Percentiles rank a stretch among this genome's conserved stretches.
Conservation (phyloP, 2,797 vertebrate species). For the Onychomys leucogaster region DNA sequence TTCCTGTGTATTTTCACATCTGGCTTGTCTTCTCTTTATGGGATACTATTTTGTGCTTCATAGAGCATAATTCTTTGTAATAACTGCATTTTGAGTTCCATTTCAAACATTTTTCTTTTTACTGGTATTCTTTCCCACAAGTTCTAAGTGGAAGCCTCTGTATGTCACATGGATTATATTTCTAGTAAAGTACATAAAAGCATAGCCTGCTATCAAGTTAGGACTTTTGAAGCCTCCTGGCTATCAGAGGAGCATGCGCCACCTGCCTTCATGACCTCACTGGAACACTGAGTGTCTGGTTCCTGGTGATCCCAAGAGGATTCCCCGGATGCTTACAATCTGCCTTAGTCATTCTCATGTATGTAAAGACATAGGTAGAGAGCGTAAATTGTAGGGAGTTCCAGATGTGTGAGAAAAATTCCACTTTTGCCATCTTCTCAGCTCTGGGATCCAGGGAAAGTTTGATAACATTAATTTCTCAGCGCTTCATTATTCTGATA, state of each 20-base stretch:
- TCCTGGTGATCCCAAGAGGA: background rate
- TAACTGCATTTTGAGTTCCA: background rate
- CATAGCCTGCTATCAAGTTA: background rate
- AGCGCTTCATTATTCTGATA: background rate
- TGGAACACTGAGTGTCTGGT: background rate
- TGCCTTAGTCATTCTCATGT: background rate
- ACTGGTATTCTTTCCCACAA: background rate
- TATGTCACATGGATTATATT: background rate
- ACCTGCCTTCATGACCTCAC: background rate
- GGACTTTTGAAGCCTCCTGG: background rate
- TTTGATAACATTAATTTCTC: background rate
- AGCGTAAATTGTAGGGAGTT: background rate
- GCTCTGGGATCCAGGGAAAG: background rate
- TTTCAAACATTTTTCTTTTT: background rate
- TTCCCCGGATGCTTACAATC: background rate
- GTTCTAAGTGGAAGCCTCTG: background rate
- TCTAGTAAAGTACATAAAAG: slow-evolving; percentile 12
- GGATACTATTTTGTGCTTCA: background rate
- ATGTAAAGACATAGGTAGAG: background rate
- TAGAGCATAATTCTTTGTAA: background rate
- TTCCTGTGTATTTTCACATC: background rate
- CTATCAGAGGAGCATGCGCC: background rate
- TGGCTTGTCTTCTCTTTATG: background rate
- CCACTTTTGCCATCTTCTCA: background rate
- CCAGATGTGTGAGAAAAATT: background rate